Conservation (phyloP, 2,888 invertebrate species). For the Stictocephala bisonia region DNA sequence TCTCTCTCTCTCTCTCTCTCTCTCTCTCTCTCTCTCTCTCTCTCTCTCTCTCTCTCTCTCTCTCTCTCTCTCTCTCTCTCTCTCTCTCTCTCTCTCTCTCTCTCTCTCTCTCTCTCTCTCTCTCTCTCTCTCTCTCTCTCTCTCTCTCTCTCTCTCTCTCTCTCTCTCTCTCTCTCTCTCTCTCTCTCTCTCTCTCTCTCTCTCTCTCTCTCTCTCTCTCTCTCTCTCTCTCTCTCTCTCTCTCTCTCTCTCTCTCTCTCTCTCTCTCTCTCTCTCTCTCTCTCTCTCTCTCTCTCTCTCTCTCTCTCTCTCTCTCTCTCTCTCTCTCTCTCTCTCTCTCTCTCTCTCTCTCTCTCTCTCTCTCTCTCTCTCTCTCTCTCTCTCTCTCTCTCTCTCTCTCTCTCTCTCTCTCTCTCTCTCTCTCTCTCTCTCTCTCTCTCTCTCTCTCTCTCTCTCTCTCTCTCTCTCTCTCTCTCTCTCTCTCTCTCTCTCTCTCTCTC, state of each 20-base stretch:
- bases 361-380: conserved; percentile 24
- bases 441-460: conserved; percentile 15
- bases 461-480: conserved; percentile 19
- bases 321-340: not conserved
- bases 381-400: conserved; percentile 12
- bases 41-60: conserved; percentile 24
- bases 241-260: conserved; percentile 21
- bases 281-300: conserved; percentile 16
- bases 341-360: conserved; percentile 21
- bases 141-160: conserved; percentile 19
- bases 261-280: conserved; percentile 5
- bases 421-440: conserved; percentile 16
- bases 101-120: conserved; percentile 24
- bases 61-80: conserved; percentile 21
- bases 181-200: conserved; percentile 18
- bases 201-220: conserved; percentile 24
- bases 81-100: conserved; percentile 24
- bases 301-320: conserved; percentile 12
- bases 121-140: conserved; percentile 24
- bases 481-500: conserved; percentile 12
- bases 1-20: conserved; percentile 21
- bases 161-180: conserved; percentile 24
- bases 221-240: conserved; percentile 21
- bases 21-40: conserved; percentile 19
- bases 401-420: not conserved